Evolutionary conservation across 2,113 vertebrate species (phyloP), one percentile per base, ranked within the genome.

Genomic region (Nannobrachium achirus): DNA sequence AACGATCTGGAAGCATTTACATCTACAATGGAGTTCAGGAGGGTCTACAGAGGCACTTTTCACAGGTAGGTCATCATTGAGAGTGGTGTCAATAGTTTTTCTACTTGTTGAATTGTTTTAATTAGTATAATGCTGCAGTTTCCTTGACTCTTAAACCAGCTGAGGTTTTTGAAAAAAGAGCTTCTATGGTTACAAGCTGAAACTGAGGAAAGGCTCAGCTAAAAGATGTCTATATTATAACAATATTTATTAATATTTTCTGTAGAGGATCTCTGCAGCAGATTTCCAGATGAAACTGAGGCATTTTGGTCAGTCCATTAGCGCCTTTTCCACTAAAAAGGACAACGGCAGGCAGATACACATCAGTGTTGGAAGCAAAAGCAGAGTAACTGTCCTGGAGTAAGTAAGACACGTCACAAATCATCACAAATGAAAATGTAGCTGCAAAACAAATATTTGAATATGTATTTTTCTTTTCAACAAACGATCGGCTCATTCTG

Each of bases 1-100:
- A 33, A 11, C 15, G 53, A 1, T 66, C 63, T 13, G 93, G 93
- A 78, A 93, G 90, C 4, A 66, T 93, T 76, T 94, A 93, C 65
- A 88, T 93, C 75, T 94, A 87, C 69, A 94, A 90, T 0, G 89
- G 90, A 50, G 59, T 51, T 1, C 3, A 20, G 10, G 48, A 66
- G 1, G 81, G 86, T 7, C 66, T 92, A 48, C 58, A 19, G 1
- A 8, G 48, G n/a, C 55, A 13, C 1, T 85, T 71, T 60, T 92
- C 93, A 20, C 94, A 94, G 89, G 94, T 91, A 56, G 56, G 52
- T 56, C 45, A 15, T 16, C 11, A 15, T 13, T 11, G 15, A 56
- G 33, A 33, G 3, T 20, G 51, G 10, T 19, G 6, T 25, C 40
- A 11, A 9, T 13, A 49, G 38, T 46, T 16, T 40, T 20, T 49